Evolutionary conservation across 2,888 invertebrate species (phyloP).

Genomic region (Calameuta idolon): DNA sequence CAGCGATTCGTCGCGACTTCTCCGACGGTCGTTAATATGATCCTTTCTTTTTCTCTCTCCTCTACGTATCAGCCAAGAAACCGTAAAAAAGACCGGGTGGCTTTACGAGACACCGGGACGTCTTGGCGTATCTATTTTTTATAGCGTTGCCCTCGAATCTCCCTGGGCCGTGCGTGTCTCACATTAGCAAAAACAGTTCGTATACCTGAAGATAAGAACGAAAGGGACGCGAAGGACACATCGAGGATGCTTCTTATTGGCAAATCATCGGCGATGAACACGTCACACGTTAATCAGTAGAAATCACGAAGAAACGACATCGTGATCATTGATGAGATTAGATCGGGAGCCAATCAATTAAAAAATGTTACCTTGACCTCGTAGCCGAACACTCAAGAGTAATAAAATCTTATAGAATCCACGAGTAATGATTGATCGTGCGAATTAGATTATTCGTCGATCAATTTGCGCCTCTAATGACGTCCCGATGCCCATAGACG

Average conservation of each 20-base stretch:
- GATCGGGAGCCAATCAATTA: not conserved
- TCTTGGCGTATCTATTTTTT: not conserved
- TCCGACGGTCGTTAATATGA: not conserved
- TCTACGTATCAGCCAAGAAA: not conserved
- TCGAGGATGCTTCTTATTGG: not conserved
- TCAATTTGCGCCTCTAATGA: not conserved
- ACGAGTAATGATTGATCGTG: not conserved
- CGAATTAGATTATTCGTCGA: not conserved
- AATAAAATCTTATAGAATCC: not conserved
- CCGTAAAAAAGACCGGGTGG: not conserved
- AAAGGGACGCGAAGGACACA: not conserved
- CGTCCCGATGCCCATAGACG: not conserved
- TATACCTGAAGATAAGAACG: not conserved
- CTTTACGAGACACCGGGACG: not conserved
- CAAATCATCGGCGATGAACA: not conserved
- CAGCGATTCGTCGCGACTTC: constrained; percentile 10
- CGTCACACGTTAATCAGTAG: not conserved
- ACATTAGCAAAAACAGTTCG: not conserved
- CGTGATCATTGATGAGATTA: not conserved
- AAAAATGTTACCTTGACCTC: not conserved
- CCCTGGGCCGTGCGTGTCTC: not conserved
- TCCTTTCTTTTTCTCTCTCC: not conserved
- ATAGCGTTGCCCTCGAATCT: not conserved
- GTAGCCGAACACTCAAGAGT: not conserved
- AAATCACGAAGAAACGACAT: not conserved